Evolutionary conservation across 2,888 invertebrate genomes (phyloP).

Genomic region (Cyclophora punctaria): DNA sequence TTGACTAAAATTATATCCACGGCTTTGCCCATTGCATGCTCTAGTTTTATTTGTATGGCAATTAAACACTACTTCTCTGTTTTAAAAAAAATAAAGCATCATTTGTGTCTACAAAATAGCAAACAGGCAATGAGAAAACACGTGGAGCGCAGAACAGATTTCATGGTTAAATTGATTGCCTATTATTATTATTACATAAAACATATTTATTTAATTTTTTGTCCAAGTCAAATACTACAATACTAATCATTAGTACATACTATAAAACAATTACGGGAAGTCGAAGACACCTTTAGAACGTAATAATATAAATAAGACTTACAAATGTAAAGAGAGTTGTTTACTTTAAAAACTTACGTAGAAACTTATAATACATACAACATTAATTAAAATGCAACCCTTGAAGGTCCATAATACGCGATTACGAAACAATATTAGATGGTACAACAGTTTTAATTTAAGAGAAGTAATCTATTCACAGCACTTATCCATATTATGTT

Average conservation of each 20-base stretch:
- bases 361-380: constrained; percentile 64
- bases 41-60: constrained; percentile 22
- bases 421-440: constrained; percentile 54
- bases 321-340: constrained; percentile 71
- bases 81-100: constrained; percentile 11
- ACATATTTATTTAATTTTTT: constrained; percentile 51
- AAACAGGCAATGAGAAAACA: constrained; percentile 47
- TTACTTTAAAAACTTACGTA: constrained; percentile 67
- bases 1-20: constrained; percentile 57
- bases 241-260: constrained; percentile 58
- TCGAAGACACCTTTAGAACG: constrained; percentile 59
- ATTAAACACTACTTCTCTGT: constrained; percentile 8
- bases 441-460: constrained; percentile 68
- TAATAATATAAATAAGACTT: constrained; percentile 73
- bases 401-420: constrained; percentile 53
- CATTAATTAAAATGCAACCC: constrained; percentile 69
- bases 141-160: constrained; percentile 46
- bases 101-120: constrained; percentile 20
- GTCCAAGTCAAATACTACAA: constrained; percentile 53
- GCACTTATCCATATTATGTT: constrained; percentile 69
- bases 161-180: constrained; percentile 60
- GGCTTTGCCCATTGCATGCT: constrained; percentile 46
- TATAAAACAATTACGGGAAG: constrained; percentile 71
- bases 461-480: constrained; percentile 71
- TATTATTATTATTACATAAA: constrained; percentile 54